Evolutionary conservation across 2,797 vertebrate species (phyloP).

Genomic region (Mus spretus): DNA sequence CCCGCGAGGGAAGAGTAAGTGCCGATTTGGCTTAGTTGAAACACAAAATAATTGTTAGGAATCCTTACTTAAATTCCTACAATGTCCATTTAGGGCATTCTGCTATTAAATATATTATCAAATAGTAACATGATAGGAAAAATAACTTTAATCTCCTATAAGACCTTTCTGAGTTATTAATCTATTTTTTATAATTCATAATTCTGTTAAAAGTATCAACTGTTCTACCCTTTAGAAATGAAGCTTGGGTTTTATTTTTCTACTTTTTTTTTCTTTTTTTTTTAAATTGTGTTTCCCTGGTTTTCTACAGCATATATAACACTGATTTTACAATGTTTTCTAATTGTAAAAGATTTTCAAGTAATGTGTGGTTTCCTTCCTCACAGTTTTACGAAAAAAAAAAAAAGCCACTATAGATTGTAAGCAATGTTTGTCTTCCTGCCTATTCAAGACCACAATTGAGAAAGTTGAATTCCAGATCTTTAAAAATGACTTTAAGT

Average conservation of each 20-base stretch:
- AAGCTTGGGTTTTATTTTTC: not conserved
- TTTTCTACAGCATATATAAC: slow-evolving; percentile 47
- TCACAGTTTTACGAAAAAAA: slow-evolving; percentile 37
- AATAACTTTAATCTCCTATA: slow-evolving; percentile 50
- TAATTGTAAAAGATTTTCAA: slow-evolving; percentile 50
- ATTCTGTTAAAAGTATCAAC: slow-evolving; percentile 47
- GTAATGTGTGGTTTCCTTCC: not conserved
- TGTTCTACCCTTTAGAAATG: slow-evolving; percentile 30
- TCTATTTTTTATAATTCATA: slow-evolving; percentile 35
- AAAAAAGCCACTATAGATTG: not conserved
- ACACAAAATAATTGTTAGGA: not conserved
- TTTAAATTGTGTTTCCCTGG: slow-evolving; percentile 35
- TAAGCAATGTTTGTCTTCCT: slow-evolving; percentile 1
- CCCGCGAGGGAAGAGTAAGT: not conserved
- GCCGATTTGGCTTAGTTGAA: slow-evolving; percentile 33
- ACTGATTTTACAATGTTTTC: slow-evolving; percentile 51
- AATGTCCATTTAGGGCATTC: not conserved
- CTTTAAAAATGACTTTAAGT: slow-evolving; percentile 55
- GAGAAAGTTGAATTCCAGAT: slow-evolving; percentile 24
- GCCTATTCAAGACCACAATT: not conserved
- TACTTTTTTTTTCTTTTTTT: slow-evolving; percentile 57
- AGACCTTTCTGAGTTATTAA: slow-evolving; percentile 1
- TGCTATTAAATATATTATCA: slow-evolving; percentile 51
- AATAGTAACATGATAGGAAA: slow-evolving; percentile 52
- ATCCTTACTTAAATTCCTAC: slow-evolving; percentile 31